phyloP scores from a whole-genome alignment of 2,113 vertebrate genomes.

The Peromyscus californicus region DNA sequence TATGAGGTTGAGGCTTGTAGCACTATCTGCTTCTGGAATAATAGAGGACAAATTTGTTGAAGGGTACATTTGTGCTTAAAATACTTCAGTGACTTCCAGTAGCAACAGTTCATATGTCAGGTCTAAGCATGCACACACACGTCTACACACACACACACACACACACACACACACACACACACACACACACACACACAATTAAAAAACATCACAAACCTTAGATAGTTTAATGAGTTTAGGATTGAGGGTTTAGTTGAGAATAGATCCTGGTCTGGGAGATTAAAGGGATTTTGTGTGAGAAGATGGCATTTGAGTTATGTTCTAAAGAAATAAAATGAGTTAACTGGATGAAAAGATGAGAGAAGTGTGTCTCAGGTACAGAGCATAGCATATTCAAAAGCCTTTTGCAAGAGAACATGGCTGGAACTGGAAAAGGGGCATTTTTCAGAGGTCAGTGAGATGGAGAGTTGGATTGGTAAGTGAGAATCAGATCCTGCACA shows the following conservation, averaged over 20 bases:
- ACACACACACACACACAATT: neutral
- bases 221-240: neutral
- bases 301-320: neutral
- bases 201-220: neutral
- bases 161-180: neutral
- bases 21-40: neutral
- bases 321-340: slow-evolving; percentile 31
- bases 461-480: neutral
- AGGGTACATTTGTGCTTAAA: neutral
- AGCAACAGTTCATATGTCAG: neutral
- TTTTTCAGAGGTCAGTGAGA: neutral
- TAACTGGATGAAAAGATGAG: neutral
- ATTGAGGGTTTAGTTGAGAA: neutral
- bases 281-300: neutral
- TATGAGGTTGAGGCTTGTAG: neutral
- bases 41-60: neutral
- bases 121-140: neutral
- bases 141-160: neutral
- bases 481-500: neutral
- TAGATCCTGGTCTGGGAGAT: neutral
- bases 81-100: neutral
- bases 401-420: neutral
- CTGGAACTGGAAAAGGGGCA: neutral
- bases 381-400: neutral
- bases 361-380: neutral